A percentile compares a stretch with the other conserved stretches of the same genome.
Conservation (phyloP, 1,140 invertebrate species). For the Listronotus oregonensis region DNA sequence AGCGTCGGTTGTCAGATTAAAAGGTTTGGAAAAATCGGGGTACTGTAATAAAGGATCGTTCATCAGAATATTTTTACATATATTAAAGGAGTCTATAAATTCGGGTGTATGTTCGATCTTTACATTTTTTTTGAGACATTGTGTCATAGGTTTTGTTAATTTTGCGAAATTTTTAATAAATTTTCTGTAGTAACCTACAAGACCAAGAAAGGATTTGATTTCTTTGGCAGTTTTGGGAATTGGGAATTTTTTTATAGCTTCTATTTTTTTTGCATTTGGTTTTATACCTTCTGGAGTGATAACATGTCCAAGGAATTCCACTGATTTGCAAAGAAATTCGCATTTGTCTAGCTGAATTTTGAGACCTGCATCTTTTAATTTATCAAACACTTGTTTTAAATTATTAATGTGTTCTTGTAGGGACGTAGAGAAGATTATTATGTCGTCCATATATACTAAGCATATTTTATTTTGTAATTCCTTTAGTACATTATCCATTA, state of each 20-base stretch:
- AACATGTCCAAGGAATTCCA: constrained; percentile 36
- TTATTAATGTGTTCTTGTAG: constrained; percentile 49
- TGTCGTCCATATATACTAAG: constrained; percentile 51
- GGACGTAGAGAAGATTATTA: constrained; percentile 46
- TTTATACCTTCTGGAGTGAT: constrained; percentile 22
- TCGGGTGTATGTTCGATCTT: constrained; percentile 15
- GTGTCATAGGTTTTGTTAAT: constrained; percentile 46
- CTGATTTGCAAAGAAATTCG: constrained; percentile 42
- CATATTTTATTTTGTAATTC: constrained; percentile 46
- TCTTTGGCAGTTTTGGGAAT: constrained; percentile 50
- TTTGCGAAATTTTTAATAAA: constrained; percentile 40
- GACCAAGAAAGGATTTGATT: constrained; percentile 33
- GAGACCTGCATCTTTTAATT: constrained; percentile 32
- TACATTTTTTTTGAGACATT: constrained; percentile 45
- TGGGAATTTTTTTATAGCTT: constrained; percentile 41
- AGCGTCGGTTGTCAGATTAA: constrained; percentile 18
- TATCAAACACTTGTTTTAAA: constrained; percentile 47
- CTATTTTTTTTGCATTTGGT: constrained; percentile 25
- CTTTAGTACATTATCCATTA: constrained; percentile 29
- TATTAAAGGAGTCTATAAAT: constrained; percentile 28
- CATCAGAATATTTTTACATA: constrained; percentile 38
- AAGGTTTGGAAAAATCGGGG: constrained; percentile 13
- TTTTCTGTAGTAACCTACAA: constrained; percentile 13
- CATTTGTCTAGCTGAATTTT: constrained; percentile 41
- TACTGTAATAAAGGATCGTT: constrained; percentile 7